These are phyloP conservation scores for Drosophila pectinifera DNA, from an alignment of 1,140 invertebrate species.

Conservation along the genomic window DNA sequence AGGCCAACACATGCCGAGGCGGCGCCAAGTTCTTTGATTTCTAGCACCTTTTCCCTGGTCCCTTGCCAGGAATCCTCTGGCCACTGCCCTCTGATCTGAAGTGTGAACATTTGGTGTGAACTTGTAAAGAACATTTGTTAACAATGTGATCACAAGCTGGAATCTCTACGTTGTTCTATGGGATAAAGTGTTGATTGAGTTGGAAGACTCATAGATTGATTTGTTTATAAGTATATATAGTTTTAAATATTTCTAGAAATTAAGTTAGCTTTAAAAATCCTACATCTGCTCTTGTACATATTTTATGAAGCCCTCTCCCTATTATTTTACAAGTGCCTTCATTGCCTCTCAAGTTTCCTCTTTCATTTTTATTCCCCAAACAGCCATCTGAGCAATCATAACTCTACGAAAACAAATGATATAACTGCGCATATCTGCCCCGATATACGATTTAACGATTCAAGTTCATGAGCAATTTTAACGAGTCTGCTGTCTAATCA, in stretches of 20 bases:
- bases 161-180: neutral
- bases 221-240: neutral
- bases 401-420: slow-evolving; percentile 28
- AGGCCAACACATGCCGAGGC: slow-evolving; percentile 35
- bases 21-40: slow-evolving; percentile 75
- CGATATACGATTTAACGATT: slow-evolving; percentile 58
- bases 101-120: slow-evolving; percentile 77
- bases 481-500: slow-evolving; percentile 54
- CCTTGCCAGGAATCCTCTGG: neutral
- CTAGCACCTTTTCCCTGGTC: slow-evolving; percentile 55
- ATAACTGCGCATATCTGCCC: slow-evolving; percentile 42
- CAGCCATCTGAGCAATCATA: slow-evolving; percentile 32
- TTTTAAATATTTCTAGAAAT: neutral
- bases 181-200: slow-evolving; percentile 9
- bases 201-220: neutral
- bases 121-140: slow-evolving; percentile 55
- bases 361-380: slow-evolving; percentile 20
- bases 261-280: no score
- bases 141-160: slow-evolving; percentile 25
- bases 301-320: neutral
- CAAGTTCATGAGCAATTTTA: slow-evolving; percentile 75
- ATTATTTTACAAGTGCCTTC: slow-evolving; percentile 36
- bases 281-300: slow-evolving; percentile 1
- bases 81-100: slow-evolving; percentile 25
- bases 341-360: slow-evolving; percentile 25